These are phyloP conservation scores for Hypselothyrea guttata DNA, from an alignment of 2,888 invertebrate genomes.

Conservation along the genomic window DNA sequence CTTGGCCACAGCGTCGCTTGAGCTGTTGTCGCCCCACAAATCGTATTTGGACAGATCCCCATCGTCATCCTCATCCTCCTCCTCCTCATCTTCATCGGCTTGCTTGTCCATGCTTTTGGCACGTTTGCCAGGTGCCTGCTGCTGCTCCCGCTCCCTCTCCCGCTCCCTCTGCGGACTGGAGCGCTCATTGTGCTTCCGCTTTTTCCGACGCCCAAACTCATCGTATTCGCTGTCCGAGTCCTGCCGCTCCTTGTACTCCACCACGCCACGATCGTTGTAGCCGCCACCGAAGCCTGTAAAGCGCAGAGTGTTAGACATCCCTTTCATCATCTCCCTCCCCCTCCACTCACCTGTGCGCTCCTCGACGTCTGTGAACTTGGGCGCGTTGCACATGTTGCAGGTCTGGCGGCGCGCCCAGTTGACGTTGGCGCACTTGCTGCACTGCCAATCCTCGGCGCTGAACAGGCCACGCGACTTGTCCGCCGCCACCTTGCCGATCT, in stretches of 20 bases:
- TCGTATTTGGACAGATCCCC: slow-evolving; percentile 91
- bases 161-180: slow-evolving; percentile 78
- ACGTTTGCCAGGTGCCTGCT: no score
- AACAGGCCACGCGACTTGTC: slow-evolving; percentile 93
- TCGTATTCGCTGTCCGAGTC: slow-evolving; percentile 98
- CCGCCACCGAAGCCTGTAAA: slow-evolving; percentile 90
- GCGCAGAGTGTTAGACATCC: no score
- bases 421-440: slow-evolving; percentile 99
- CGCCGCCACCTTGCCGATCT: slow-evolving; percentile 98
- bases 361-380: slow-evolving; percentile 97
- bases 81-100: slow-evolving; percentile 75
- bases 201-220: slow-evolving; percentile 91
- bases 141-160: slow-evolving; percentile 68
- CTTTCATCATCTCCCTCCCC: no score
- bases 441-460: slow-evolving; percentile 99
- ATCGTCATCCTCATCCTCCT: slow-evolving; percentile 84
- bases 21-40: slow-evolving; percentile 86
- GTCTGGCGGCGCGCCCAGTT: slow-evolving; percentile 95
- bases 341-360: slow-evolving; percentile 85
- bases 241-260: slow-evolving; percentile 95
- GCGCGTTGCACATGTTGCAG: slow-evolving; percentile 99
- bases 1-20: slow-evolving; percentile 48
- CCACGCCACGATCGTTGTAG: slow-evolving; percentile 97
- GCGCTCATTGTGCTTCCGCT: slow-evolving; percentile 74
- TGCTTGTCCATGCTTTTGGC: slow-evolving; percentile 61